phyloP scores from a whole-genome alignment of 1,140 invertebrate species.

The Delia radicum region DNA sequence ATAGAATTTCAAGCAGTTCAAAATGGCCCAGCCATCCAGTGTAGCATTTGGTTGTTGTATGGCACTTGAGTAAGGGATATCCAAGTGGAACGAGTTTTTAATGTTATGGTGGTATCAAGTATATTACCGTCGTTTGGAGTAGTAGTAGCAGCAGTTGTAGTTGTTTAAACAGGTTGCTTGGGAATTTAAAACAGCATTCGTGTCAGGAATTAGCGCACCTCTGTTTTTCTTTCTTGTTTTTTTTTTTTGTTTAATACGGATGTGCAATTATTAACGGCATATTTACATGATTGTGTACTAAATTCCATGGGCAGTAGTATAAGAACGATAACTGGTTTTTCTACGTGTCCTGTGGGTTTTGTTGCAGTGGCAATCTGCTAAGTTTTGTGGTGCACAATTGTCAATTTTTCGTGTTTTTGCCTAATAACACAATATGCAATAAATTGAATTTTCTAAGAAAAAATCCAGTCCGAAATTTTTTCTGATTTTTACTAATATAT shows the following conservation, averaged over 20 bases:
- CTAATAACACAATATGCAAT: too few relatives aligned
- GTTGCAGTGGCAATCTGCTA: background rate
- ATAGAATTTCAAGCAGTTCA: constrained; percentile 11
- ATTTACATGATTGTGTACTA: constrained; percentile 19
- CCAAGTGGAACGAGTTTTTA: background rate
- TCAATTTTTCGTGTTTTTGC: too few relatives aligned
- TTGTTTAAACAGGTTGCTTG: background rate
- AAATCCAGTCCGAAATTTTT: too few relatives aligned
- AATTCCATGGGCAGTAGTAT: background rate
- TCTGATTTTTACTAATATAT: too few relatives aligned
- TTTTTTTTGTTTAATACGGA: background rate
- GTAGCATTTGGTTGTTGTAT: background rate
- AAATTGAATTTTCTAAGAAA: too few relatives aligned
- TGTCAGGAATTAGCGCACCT: constrained; percentile 15
- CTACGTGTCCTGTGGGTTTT: background rate
- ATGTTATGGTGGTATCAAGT: background rate
- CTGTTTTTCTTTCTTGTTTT: background rate
- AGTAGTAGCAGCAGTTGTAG: background rate
- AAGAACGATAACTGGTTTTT: background rate
- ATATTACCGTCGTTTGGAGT: background rate
- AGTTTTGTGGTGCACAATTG: background rate
- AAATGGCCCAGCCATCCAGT: background rate
- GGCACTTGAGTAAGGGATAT: background rate
- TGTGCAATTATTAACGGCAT: constrained; percentile 16
- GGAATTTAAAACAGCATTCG: constrained; percentile 7